Percentiles rank a stretch among this genome's conserved stretches.
These are phyloP conservation scores for Prolemur simus DNA, from an alignment of 2,113 vertebrate genomes.

Conservation along the genomic window DNA sequence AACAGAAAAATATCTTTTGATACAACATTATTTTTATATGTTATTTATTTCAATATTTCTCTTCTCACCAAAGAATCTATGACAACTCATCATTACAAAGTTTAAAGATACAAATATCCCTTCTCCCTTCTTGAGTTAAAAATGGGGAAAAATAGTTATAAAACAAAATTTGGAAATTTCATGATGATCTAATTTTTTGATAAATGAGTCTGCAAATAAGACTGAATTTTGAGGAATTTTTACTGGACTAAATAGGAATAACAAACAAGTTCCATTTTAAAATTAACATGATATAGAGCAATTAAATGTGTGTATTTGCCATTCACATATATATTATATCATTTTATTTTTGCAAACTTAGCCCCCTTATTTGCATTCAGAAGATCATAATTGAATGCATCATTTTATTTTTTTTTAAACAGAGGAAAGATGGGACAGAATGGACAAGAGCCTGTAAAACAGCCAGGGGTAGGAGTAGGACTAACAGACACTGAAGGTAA, in stretches of 20 bases:
- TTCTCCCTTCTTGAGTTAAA: not conserved
- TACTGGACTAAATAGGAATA: not conserved
- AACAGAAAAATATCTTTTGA: not conserved
- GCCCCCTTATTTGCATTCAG: not conserved
- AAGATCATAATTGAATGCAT: not conserved
- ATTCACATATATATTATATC: not conserved
- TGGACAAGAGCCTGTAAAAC: conserved; percentile 88
- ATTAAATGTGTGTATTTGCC: not conserved
- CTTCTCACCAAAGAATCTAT: not conserved
- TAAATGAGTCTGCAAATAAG: not conserved
- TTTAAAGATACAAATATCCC: not conserved
- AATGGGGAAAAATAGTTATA: not conserved
- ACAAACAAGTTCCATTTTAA: conserved; percentile 4
- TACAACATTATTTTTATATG: not conserved
- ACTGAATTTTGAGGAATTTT: not conserved
- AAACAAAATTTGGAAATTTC: not conserved
- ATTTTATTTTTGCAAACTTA: conserved; percentile 17
- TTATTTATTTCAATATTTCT: not conserved
- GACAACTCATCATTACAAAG: not conserved
- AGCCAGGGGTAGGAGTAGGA: conserved; percentile 85
- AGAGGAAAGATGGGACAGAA: conserved; percentile 94
- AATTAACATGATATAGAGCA: not conserved
- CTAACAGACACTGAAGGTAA: conserved; percentile 93
- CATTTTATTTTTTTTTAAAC: conserved; percentile 69
- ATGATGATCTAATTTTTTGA: not conserved